phyloP scores from a whole-genome alignment of 2,113 vertebrate genomes.

The Phylloscopus trochilus region DNA sequence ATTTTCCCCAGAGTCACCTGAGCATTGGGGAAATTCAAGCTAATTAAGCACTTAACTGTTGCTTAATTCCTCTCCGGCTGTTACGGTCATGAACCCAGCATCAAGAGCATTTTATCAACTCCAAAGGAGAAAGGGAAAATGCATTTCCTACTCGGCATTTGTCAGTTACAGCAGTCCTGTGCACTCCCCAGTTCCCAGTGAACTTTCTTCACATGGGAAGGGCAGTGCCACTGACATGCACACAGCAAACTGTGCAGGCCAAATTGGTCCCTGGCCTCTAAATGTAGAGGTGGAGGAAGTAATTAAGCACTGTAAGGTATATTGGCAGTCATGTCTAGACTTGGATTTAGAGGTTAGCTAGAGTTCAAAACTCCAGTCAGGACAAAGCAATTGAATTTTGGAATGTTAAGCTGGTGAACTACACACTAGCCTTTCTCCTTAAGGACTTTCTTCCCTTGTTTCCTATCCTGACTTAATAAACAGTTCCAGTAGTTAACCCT shows the following conservation, averaged over 20 bases:
- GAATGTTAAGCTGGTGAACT: background rate
- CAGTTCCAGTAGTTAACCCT: background rate
- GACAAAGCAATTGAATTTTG: background rate
- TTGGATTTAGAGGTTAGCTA: slow-evolving; percentile 51
- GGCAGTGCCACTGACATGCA: background rate
- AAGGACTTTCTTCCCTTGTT: background rate
- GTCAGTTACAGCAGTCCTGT: background rate
- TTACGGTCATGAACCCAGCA: background rate
- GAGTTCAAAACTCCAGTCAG: slow-evolving; percentile 37
- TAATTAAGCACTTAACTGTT: slow-evolving; percentile 26
- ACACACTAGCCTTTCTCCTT: background rate
- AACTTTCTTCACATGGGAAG: background rate
- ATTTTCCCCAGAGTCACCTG: slow-evolving; percentile 1
- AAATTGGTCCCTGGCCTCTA: background rate
- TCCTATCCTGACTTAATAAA: background rate
- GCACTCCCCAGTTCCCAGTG: background rate
- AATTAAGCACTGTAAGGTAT: slow-evolving; percentile 13
- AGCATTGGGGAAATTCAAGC: slow-evolving; percentile 4
- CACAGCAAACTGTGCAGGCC: background rate
- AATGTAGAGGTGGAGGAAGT: background rate
- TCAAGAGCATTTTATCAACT: background rate
- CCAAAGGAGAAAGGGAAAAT: background rate
- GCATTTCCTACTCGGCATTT: background rate
- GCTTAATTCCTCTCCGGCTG: background rate
- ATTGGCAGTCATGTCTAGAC: slow-evolving; percentile 26